Percentiles rank a stretch among this genome's conserved stretches.
Evolutionary conservation across 2,113 vertebrate genomes (phyloP).

Genomic region (Prunella himalayana): DNA sequence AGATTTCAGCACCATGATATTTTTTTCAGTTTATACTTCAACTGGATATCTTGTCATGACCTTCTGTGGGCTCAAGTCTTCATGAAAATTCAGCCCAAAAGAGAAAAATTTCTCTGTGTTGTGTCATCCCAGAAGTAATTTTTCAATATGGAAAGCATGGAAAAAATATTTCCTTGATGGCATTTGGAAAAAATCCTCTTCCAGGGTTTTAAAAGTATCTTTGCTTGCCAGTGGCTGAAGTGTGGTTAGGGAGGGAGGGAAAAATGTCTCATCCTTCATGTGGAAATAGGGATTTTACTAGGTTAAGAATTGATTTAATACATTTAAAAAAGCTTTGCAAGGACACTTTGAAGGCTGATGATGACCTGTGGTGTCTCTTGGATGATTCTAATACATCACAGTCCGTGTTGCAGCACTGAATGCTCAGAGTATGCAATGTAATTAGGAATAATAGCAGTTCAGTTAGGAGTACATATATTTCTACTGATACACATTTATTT

Average conservation of each 20-base stretch:
- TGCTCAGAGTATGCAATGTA: background rate
- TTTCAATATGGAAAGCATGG: slow-evolving; percentile 1
- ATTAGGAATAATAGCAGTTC: background rate
- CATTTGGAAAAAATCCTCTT: slow-evolving; percentile 9
- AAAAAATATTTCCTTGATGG: background rate
- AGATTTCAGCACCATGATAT: background rate
- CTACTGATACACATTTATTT: accelerated
- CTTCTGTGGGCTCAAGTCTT: background rate
- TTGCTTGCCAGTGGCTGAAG: background rate
- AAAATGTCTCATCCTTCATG: background rate
- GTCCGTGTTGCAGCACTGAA: background rate
- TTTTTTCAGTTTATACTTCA: background rate
- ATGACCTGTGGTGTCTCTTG: background rate
- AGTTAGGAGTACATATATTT: background rate
- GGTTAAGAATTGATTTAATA: background rate
- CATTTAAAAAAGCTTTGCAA: background rate
- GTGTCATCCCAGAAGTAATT: background rate
- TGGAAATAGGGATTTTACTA: background rate
- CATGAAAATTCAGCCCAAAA: no score
- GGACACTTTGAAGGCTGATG: background rate
- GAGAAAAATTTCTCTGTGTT: background rate
- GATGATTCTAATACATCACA: background rate
- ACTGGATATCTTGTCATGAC: background rate
- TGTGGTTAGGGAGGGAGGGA: background rate
- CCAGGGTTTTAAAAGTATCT: background rate